Base-by-base conservation (phyloP, 2,797 vertebrate species). In the Karalla daura region DNA sequence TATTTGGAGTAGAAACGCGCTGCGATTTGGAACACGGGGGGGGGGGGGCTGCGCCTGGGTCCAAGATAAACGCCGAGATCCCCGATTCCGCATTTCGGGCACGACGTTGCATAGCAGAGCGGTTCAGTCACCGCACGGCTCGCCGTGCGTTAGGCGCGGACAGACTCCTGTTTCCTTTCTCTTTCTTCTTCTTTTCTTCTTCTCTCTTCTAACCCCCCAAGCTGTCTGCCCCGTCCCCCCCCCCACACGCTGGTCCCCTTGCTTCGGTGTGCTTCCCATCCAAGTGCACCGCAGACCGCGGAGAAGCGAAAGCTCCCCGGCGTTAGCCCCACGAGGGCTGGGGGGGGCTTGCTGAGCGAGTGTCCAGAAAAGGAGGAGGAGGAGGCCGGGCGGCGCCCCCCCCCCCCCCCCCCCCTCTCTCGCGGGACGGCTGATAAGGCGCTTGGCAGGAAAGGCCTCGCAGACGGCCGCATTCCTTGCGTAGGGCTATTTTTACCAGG, bases 401-500 rank as follows among this genome's bases (percentile, higher is more conserved):
- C n/a, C n/a, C n/a, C n/a, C n/a, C n/a, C n/a, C n/a, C n/a, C n/a
- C n/a, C n/a, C 36, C 20, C 68, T 82, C 65, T 74, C 79, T 82
- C 86, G 21, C 18, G 68, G 87, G 90, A 86, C 66, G 14, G 45
- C 87, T 91, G 91, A 93, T 91, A 86, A 92, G 89, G 51, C 0
- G 17, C 75, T 88, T 80, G 88, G 67, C 89, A 89, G 88, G 91
- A 93, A 93, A 91, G 62, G 83, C 84, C 52, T 84, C 49, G 76
- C 79, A 90, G 88, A 92, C 78, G 70, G 72, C 86, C 76, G 75
- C 86, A 87, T 92, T 92, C 85, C 85, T 84, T 64, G 76, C 81
- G 66, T 79, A 69, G 73, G 83, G 83, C 84, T 92, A 85, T 91
- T 91, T 91, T 88, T 90, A 84, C 80, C 62, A 2, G 61, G 66